A percentile compares a stretch with the other conserved stretches of the same genome.
phyloP scores from a whole-genome alignment of 2,888 invertebrate species.

The Prenolepis imparis region DNA sequence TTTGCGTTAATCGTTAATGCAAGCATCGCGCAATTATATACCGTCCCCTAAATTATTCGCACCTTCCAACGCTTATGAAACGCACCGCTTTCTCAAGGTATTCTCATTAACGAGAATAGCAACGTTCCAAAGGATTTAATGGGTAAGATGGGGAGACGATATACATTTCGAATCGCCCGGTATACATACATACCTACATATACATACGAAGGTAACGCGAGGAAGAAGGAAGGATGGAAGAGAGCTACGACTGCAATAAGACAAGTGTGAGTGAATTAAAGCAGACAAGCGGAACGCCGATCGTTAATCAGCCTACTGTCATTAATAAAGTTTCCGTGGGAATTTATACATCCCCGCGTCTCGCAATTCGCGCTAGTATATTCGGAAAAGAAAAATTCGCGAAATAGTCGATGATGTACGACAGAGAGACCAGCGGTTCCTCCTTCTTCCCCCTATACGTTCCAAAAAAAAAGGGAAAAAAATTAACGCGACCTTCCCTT shows the following conservation, averaged over 20 bases:
- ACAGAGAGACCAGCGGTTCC: conserved; percentile 29
- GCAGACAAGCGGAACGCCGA: conserved; percentile 58
- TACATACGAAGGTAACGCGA: no score
- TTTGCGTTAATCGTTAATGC: conserved; percentile 37
- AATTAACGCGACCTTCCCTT: conserved; percentile 43
- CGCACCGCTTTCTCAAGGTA: conserved; percentile 43
- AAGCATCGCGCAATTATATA: conserved; percentile 38
- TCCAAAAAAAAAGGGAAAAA: background rate
- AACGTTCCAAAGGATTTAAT: conserved; percentile 58
- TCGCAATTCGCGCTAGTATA: conserved; percentile 29
- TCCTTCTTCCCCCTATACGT: background rate
- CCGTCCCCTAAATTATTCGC: conserved; percentile 45
- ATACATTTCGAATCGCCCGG: conserved; percentile 59
- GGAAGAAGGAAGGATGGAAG: conserved; percentile 27
- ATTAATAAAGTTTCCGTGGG: conserved; percentile 69
- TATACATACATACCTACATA: conserved; percentile 32
- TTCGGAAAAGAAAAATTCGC: conserved; percentile 11
- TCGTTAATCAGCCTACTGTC: conserved; percentile 70
- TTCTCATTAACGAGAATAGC: conserved; percentile 56
- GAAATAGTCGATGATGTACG: conserved; percentile 56
- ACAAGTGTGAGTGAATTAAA: conserved; percentile 56
- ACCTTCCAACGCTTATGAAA: conserved; percentile 37
- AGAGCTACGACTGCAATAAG: conserved; percentile 63
- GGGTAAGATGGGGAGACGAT: conserved; percentile 34
- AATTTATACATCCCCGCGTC: conserved; percentile 44